Evolutionary conservation across 2,797 vertebrate species (phyloP), one percentile per base, ranked within the genome.

Genomic region (Arremon aurantiirostris): DNA sequence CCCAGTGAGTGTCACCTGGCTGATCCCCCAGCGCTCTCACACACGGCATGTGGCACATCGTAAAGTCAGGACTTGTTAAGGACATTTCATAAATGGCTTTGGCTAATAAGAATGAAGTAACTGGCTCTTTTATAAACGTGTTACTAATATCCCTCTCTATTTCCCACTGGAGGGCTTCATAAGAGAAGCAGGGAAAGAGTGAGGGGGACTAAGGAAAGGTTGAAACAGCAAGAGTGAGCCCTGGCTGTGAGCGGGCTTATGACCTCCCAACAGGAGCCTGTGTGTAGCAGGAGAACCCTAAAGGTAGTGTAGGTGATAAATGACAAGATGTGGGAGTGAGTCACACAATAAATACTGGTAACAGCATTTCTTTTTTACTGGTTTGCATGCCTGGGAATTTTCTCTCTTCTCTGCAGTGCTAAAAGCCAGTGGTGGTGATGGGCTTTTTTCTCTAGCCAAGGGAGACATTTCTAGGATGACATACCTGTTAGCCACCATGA

Each of bases 31-130:
- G 63, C 0, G 1, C 76, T 94, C 95, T 88, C 92, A 88, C 91
- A 65, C 85, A 57, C 1, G 44, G 82, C 2, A 2, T 8, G 30
- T 1, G 4, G 95, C 95, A 95, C n/a, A 0, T 96, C 20, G 3
- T 98, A 96, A 97, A 98, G 76, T 91, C 95, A 91, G 59, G 89
- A 65, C 89, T 97, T 3, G 3, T 94, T 97, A 95, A 95, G 91
- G 89, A 90, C 95, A 93, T 97, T 87, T 89, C 78, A 69, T 96
- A 93, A 96, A 96, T 94, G 89, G 93, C 71, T 87, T 95, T 57
- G 64, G 93, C 94, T 97, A 95, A 75, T 91, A 94, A 87, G 80
- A 93, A 35, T 55, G 75, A 96, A 96, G 82, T 89, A 84, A 95
- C 82, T 59, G 77, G 73, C 61, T 70, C 69, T 50, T 97, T 95